phyloP scores from a whole-genome alignment of 2,888 invertebrate species.

The Thalpophila matura region DNA sequence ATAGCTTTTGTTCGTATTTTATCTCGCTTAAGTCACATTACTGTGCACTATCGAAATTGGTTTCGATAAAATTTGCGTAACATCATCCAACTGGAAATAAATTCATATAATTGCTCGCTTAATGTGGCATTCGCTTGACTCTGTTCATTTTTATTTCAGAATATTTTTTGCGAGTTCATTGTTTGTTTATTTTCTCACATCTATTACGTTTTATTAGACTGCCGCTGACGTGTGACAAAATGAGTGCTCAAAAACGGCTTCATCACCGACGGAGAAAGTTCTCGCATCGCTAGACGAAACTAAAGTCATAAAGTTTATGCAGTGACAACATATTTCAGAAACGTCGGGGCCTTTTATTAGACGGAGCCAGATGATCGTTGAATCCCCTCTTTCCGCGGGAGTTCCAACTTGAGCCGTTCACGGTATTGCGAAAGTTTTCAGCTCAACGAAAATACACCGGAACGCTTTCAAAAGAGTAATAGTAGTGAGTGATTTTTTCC shows the following conservation, averaged over 20 bases:
- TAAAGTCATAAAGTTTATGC: constrained; percentile 89
- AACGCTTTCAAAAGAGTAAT: constrained; percentile 88
- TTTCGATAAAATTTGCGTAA: constrained; percentile 84
- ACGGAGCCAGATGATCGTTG: constrained; percentile 83
- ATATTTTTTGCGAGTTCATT: constrained; percentile 56
- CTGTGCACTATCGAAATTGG: constrained; percentile 86
- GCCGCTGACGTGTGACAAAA: constrained; percentile 69
- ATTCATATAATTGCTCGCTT: constrained; percentile 84
- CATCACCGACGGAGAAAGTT: constrained; percentile 73
- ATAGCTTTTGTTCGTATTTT: constrained; percentile 81
- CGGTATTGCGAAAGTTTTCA: constrained; percentile 89
- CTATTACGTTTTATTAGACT: constrained; percentile 62
- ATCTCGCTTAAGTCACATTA: constrained; percentile 80
- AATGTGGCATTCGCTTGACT: constrained; percentile 75
- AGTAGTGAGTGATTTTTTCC: constrained; percentile 78
- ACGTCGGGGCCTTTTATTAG: constrained; percentile 85
- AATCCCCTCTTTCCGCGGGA: constrained; percentile 78
- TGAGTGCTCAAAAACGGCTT: constrained; percentile 69
- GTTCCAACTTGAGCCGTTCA: constrained; percentile 84
- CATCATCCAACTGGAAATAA: constrained; percentile 81
- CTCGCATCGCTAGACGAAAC: constrained; percentile 81
- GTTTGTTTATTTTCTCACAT: constrained; percentile 45
- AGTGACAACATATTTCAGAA: constrained; percentile 89
- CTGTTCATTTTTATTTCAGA: constrained; percentile 59
- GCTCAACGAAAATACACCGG: constrained; percentile 89